These are phyloP conservation scores for Prorops nasuta DNA, from an alignment of 1,140 invertebrate genomes.

Conservation along the genomic window DNA sequence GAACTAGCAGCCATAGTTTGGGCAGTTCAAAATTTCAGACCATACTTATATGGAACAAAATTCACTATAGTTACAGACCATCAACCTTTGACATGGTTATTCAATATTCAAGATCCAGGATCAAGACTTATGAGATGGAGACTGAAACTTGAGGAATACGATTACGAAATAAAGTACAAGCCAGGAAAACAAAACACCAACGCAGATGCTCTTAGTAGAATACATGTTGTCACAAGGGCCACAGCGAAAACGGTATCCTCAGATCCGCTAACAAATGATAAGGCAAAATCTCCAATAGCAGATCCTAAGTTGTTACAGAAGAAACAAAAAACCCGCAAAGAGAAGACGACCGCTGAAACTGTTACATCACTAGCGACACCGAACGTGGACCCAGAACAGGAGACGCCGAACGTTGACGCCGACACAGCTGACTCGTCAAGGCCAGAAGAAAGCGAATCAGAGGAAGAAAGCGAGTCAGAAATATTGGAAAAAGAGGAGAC, in stretches of 20 bases:
- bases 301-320: too few species aligned
- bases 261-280: too few species aligned
- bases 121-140: slow-evolving; percentile 28
- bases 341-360: too few species aligned
- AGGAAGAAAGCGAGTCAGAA: not conserved
- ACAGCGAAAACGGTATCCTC: too few species aligned
- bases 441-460: not conserved
- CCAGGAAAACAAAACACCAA: too few species aligned
- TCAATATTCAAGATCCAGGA: not conserved
- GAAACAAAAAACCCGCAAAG: too few species aligned
- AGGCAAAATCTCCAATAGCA: not conserved
- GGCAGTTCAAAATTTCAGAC: not conserved
- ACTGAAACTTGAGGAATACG: not conserved
- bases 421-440: slow-evolving; percentile 2
- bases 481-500: slow-evolving; percentile 13
- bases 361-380: too few species aligned
- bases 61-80: not conserved
- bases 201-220: too few species aligned
- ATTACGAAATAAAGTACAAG: not conserved
- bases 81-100: not conserved
- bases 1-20: not conserved
- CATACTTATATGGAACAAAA: not conserved
- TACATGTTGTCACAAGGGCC: too few species aligned
- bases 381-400: too few species aligned
- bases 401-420: too few species aligned